Evolutionary conservation across 2,888 invertebrate species (phyloP).

Genomic region (Lasioglossum lativentre): DNA sequence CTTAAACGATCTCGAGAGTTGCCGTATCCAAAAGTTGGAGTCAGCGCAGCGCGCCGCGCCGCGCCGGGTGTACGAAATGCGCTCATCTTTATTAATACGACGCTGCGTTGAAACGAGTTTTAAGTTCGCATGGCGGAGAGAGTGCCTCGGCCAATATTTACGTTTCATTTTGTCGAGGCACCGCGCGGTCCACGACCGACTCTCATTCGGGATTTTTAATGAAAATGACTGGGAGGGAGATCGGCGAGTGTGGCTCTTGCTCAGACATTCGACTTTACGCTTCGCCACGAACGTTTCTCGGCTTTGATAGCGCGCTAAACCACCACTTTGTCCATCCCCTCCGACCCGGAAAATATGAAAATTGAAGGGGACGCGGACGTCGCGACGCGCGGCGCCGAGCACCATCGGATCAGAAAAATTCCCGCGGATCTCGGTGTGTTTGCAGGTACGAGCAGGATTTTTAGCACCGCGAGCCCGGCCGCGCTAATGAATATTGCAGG

Average conservation of each 20-base stretch:
- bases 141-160: slow-evolving; percentile 78
- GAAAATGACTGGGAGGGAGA: slow-evolving; percentile 48
- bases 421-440: neutral
- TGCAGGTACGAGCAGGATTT: neutral
- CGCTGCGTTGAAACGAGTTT: slow-evolving; percentile 65
- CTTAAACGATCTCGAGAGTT: slow-evolving; percentile 69
- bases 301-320: neutral
- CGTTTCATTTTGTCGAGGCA: slow-evolving; percentile 79
- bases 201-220: slow-evolving; percentile 68
- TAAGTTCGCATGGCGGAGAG: slow-evolving; percentile 70
- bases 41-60: slow-evolving; percentile 28
- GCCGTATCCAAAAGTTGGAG: slow-evolving; percentile 61
- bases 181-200: slow-evolving; percentile 63
- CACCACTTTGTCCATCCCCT: neutral
- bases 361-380: neutral
- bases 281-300: neutral
- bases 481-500: neutral
- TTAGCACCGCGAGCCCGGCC: neutral
- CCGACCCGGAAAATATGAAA: neutral
- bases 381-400: neutral
- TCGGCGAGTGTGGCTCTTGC: neutral
- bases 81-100: slow-evolving; percentile 80
- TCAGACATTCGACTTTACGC: slow-evolving; percentile 18
- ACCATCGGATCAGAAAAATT: neutral
- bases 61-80: slow-evolving; percentile 72